These are phyloP conservation scores for Spermophilus dauricus DNA, from an alignment of 2,113 vertebrate species.

Conservation along the genomic window DNA sequence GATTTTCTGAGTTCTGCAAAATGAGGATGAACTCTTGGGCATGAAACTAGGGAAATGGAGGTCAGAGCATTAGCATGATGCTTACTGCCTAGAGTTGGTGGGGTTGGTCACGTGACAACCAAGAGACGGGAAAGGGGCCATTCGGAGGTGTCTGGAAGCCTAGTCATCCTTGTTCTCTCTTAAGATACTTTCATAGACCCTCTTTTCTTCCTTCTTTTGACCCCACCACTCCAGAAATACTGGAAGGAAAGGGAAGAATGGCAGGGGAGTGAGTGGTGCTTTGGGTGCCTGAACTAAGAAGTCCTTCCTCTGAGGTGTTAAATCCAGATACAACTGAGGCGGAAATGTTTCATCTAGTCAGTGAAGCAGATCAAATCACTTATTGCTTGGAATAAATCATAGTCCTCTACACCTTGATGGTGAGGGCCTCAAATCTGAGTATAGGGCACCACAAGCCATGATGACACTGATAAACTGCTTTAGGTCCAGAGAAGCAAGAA, in stretches of 20 bases:
- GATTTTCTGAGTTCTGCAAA: constrained; percentile 28
- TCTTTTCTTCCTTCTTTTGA: neutral
- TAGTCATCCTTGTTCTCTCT: neutral
- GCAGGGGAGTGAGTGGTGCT: neutral
- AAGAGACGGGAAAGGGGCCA: neutral
- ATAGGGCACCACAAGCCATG: neutral
- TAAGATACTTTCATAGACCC: neutral
- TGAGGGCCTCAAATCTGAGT: neutral
- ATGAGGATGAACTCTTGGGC: neutral
- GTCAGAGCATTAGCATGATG: neutral
- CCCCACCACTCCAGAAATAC: neutral
- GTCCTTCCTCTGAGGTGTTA: neutral
- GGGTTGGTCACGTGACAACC: neutral
- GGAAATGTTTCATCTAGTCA: neutral
- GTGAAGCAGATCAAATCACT: neutral
- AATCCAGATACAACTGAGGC: neutral
- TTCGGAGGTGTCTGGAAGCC: neutral
- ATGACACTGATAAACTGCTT: neutral
- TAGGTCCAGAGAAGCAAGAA: too few species aligned
- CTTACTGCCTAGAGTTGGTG: neutral
- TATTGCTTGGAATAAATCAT: neutral
- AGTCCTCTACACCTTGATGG: neutral
- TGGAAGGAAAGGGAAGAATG: neutral
- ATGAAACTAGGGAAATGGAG: neutral
- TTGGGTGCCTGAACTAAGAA: neutral